These are phyloP conservation scores for Drosophila baimaii DNA, from an alignment of 1,140 invertebrate genomes.

Conservation along the genomic window DNA sequence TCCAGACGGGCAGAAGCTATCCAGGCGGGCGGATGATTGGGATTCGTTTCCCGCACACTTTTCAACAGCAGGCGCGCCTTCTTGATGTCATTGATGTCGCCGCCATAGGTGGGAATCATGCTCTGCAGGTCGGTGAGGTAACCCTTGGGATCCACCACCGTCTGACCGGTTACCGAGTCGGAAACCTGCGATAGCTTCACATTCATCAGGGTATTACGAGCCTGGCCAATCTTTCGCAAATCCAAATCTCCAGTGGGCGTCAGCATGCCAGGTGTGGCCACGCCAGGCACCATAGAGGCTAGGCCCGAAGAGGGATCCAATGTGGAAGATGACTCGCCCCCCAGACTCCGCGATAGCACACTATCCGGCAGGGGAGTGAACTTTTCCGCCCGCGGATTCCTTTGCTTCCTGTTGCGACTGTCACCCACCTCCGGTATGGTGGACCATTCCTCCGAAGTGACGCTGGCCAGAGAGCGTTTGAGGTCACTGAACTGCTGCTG, in stretches of 20 bases:
- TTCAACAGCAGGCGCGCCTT: slow-evolving; percentile 98
- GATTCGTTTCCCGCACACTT: slow-evolving; percentile 99
- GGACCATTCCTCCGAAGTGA: slow-evolving; percentile 97
- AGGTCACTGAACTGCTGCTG: slow-evolving; percentile 99
- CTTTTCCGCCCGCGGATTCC: slow-evolving; percentile 97
- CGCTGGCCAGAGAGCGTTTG: slow-evolving; percentile 93
- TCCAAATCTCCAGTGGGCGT: slow-evolving; percentile 95
- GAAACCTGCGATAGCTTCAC: slow-evolving; percentile 99
- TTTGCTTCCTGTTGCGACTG: slow-evolving; percentile 97
- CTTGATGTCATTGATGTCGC: slow-evolving; percentile 99
- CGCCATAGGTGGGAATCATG: slow-evolving; percentile 99
- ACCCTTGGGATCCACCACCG: slow-evolving; percentile 99
- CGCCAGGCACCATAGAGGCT: slow-evolving; percentile 93
- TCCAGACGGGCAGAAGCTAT: slow-evolving; percentile 99
- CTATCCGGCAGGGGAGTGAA: slow-evolving; percentile 99
- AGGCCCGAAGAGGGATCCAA: slow-evolving; percentile 94
- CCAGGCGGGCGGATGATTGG: slow-evolving; percentile 99
- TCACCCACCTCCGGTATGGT: slow-evolving; percentile 99
- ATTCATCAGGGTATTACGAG: slow-evolving; percentile 99
- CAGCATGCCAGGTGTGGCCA: slow-evolving; percentile 91
- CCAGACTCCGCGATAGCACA: slow-evolving; percentile 95
- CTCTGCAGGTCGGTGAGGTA: slow-evolving; percentile 99
- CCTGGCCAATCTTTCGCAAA: slow-evolving; percentile 99
- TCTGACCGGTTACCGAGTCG: slow-evolving; percentile 99
- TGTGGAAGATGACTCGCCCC: slow-evolving; percentile 91